Conservation (phyloP, 2,888 invertebrate species). For the Cloeon dipterum region DNA sequence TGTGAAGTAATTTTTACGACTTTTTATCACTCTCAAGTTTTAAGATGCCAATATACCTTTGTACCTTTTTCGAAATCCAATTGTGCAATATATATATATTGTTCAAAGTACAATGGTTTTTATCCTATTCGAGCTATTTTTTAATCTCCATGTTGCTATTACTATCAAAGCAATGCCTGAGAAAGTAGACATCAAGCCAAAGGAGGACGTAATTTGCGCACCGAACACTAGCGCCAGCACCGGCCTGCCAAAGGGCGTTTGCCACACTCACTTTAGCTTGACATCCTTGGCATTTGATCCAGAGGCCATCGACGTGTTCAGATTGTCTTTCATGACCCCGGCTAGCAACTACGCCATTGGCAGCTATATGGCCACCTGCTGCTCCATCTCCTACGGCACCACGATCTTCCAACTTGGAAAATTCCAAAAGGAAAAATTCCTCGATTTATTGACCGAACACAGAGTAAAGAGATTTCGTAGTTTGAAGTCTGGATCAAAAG, state of each 20-base stretch:
- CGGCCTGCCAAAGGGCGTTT: constrained; percentile 2
- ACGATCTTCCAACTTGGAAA: constrained; percentile 2
- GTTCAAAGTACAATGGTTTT: no score
- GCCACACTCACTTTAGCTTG: constrained; percentile 4
- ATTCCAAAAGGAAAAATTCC: constrained; percentile 2
- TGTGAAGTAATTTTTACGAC: no score
- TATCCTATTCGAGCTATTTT: no score
- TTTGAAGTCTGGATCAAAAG: no score
- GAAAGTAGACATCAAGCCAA: constrained; percentile 5
- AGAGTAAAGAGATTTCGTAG: constrained; percentile 4
- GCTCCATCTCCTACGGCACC: not conserved
- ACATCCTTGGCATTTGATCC: no score
- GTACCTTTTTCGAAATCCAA: no score
- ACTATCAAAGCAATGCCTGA: no score
- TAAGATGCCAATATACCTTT: no score
- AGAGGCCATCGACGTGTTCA: not conserved
- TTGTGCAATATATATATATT: no score
- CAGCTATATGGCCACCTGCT: not conserved
- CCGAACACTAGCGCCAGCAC: constrained; percentile 4
- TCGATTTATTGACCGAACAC: constrained; percentile 1
- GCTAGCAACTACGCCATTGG: constrained; percentile 5
- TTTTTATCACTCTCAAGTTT: no score
- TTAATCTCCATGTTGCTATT: no score
- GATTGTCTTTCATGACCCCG: constrained; percentile 1
- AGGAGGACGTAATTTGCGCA: not conserved